Evolutionary conservation across 2,888 invertebrate species (phyloP).

Genomic region (Drosophila recens): DNA sequence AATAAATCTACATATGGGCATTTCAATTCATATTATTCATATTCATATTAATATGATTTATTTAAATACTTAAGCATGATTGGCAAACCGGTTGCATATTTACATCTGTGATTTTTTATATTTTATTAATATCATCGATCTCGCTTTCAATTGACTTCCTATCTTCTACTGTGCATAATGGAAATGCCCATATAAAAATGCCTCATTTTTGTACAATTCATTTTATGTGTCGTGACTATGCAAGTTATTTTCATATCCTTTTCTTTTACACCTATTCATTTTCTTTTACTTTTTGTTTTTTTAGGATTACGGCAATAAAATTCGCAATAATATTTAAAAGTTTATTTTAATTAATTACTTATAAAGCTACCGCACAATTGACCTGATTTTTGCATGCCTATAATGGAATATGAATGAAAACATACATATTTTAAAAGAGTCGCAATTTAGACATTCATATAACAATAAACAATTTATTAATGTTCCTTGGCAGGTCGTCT

Average conservation of each 20-base stretch:
- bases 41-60: too few species aligned
- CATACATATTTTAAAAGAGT: neutral
- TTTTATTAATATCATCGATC: neutral
- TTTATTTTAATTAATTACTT: conserved; percentile 18
- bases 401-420: conserved; percentile 23
- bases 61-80: too few species aligned
- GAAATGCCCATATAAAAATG: neutral
- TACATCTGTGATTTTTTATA: neutral
- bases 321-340: conserved; percentile 11
- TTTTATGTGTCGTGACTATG: neutral
- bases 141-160: neutral
- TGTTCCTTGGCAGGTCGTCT: conserved; percentile 80
- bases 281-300: conserved; percentile 53
- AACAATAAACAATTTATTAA: conserved; percentile 3
- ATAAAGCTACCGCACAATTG: conserved; percentile 15
- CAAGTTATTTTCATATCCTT: conserved; percentile 2
- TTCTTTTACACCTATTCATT: neutral
- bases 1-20: neutral
- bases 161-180: neutral
- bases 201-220: neutral
- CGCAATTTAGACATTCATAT: neutral
- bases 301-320: conserved; percentile 59
- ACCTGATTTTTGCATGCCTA: conserved; percentile 38
- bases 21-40: too few species aligned
- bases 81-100: too few species aligned